Base-by-base conservation (phyloP, 37 sponge, comb jelly and placozoan genomes). In the Bolinopsis microptera region DNA sequence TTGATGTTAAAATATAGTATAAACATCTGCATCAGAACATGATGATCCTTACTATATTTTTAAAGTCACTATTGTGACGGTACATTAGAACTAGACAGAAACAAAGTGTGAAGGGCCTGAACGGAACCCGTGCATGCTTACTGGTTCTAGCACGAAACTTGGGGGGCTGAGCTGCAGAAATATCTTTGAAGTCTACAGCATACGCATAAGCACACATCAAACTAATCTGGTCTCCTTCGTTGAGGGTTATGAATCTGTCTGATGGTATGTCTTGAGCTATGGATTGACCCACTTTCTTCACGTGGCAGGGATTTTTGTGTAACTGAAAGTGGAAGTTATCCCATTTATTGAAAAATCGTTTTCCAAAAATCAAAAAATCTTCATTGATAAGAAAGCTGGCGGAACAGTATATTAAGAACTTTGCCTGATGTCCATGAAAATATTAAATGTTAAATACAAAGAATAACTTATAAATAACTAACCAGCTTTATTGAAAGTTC, bases 251-350 rank as follows among this genome's bases (percentile, higher is more conserved):
- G 90, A 86, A 86, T n/a, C 61, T 39, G 36, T 41, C 90, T 24
- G 90, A 28, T 25, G 90, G 90, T 21, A 86, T 86, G 41, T 86
- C 90, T 38, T 86, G 90, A 27, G 90, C 61, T 2, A 86, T 3
- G 24, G 90, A 40, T 48, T 86, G 90, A 86, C 90, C 90, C 38
- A 41, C 90, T 41, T 40, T 86, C 61, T 86, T 86, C 31, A 86
- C 90, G 39, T 86, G 90, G 48, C 90, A 86, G 26, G 90, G 90
- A 39, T 86, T 86, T 38, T 86, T 86, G 90, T 86, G 90, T 27
- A 86, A 39, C 90, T 86, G 61, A 25, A 41, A 80, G 2, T 30
- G 37, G 35, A 30, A 80, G 2, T n/a, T 23, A 21, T 48, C n/a
- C n/a, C n/a, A n/a, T n/a, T 48, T 18, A 5, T 48, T 48, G 61